Evolutionary conservation across 2,797 vertebrate genomes (phyloP).

Genomic region (Melanogrammus aeglefinus): DNA sequence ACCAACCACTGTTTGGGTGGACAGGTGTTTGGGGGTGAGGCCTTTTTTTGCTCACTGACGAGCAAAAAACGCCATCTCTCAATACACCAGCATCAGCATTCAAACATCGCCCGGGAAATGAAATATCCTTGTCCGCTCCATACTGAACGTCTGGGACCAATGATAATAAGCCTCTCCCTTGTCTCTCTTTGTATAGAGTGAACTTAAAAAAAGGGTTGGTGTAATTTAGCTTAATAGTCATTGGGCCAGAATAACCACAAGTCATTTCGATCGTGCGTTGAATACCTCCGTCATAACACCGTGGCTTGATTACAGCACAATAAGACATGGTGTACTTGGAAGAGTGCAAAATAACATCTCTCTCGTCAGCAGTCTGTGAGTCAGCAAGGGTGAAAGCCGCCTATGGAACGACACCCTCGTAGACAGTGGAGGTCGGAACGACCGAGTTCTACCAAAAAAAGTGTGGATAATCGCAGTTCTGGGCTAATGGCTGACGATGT

Average conservation of each 20-base stretch:
- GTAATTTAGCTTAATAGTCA: slow-evolving; percentile 22
- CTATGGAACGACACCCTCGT: slow-evolving; percentile 23
- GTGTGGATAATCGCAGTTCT: slow-evolving; percentile 47
- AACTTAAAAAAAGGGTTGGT: slow-evolving; percentile 4
- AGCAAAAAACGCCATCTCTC: neutral
- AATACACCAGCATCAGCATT: neutral
- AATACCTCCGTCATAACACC: slow-evolving; percentile 18
- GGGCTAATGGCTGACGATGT: slow-evolving; percentile 58
- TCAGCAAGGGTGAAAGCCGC: slow-evolving; percentile 33
- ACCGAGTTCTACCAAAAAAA: slow-evolving; percentile 29
- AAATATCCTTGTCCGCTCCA: neutral
- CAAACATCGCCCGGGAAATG: neutral
- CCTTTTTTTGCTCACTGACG: slow-evolving; percentile 1
- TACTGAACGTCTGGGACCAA: neutral
- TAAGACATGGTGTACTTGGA: slow-evolving; percentile 5
- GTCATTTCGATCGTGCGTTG: neutral
- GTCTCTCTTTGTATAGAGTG: slow-evolving; percentile 3
- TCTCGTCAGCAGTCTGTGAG: slow-evolving; percentile 34
- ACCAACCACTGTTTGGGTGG: slow-evolving; percentile 31
- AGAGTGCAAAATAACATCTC: slow-evolving; percentile 21
- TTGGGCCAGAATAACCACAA: neutral
- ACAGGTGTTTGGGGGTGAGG: slow-evolving; percentile 40
- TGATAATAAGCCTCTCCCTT: neutral
- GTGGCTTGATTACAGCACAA: slow-evolving; percentile 13
- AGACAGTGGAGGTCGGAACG: slow-evolving; percentile 30